Conservation (phyloP, 1,140 invertebrate species). For the Drosophila subpulchrella region DNA sequence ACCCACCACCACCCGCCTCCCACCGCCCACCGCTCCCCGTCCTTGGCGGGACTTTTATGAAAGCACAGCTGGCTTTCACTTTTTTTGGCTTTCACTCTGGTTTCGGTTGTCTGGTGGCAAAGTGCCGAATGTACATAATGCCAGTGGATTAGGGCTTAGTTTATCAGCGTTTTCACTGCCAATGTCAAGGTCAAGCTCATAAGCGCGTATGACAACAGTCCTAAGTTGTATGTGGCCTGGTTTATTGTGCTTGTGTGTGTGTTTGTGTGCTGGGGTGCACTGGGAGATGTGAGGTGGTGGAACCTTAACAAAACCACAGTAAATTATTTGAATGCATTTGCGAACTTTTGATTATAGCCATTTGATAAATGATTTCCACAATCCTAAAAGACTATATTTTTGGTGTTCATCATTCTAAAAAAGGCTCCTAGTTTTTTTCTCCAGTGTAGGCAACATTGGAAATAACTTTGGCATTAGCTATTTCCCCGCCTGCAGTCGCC, state of each 20-base stretch:
- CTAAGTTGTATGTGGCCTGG: constrained; percentile 24
- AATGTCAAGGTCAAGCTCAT: constrained; percentile 81
- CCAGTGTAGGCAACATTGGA: constrained; percentile 29
- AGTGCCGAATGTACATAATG: constrained; percentile 77
- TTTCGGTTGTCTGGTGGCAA: constrained; percentile 45
- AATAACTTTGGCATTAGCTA: constrained; percentile 65
- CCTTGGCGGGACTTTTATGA: constrained; percentile 38
- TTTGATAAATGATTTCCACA: no score
- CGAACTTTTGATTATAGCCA: no score
- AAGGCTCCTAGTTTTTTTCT: neutral
- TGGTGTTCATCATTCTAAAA: no score
- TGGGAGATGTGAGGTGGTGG: neutral
- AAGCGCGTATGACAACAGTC: constrained; percentile 75
- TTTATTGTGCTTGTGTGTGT: constrained; percentile 13
- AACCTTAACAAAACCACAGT: no score
- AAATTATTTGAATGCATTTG: no score
- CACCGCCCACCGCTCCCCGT: neutral
- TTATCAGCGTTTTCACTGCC: constrained; percentile 77
- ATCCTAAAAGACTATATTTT: no score
- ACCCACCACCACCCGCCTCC: neutral
- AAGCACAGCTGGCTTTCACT: constrained; percentile 42
- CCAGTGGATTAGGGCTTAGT: constrained; percentile 79
- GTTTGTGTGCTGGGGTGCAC: constrained; percentile 3
- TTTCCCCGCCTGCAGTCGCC: constrained; percentile 29
- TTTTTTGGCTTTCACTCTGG: constrained; percentile 5